Conservation (phyloP, 2,797 vertebrate species). For the Crocodylus rhombifer region DNA sequence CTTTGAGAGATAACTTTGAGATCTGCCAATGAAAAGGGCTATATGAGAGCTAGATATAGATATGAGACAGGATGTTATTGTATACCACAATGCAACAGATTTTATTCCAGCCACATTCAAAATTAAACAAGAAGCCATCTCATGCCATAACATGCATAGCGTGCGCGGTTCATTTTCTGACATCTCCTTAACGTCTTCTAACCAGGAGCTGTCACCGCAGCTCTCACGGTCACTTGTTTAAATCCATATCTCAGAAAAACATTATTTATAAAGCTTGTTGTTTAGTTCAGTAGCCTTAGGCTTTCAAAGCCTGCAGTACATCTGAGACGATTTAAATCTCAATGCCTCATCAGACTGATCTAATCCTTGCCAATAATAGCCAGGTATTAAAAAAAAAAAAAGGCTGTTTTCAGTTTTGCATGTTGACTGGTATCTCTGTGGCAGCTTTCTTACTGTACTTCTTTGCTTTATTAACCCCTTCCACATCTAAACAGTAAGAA, state of each 20-base stretch:
- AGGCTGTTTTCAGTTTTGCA: neutral
- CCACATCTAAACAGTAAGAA: neutral
- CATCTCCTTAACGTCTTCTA: neutral
- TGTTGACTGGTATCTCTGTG: neutral
- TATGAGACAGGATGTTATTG: neutral
- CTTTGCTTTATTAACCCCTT: neutral
- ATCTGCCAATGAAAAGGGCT: too few relatives aligned
- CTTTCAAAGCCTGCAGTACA: neutral
- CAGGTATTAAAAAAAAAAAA: neutral
- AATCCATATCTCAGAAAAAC: neutral
- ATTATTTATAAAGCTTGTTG: neutral
- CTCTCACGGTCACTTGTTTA: neutral
- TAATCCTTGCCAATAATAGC: neutral
- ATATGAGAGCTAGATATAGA: too few relatives aligned
- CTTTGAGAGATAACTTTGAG: too few relatives aligned
- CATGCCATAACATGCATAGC: neutral
- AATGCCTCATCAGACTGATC: neutral
- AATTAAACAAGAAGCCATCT: neutral
- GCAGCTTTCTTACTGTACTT: neutral
- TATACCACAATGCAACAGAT: neutral
- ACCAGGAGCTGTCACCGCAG: neutral
- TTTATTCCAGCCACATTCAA: neutral
- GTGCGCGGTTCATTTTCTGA: neutral
- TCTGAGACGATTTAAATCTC: neutral
- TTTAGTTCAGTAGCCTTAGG: neutral